phyloP scores from a whole-genome alignment of 2,797 vertebrate genomes.

The Falco cherrug region DNA sequence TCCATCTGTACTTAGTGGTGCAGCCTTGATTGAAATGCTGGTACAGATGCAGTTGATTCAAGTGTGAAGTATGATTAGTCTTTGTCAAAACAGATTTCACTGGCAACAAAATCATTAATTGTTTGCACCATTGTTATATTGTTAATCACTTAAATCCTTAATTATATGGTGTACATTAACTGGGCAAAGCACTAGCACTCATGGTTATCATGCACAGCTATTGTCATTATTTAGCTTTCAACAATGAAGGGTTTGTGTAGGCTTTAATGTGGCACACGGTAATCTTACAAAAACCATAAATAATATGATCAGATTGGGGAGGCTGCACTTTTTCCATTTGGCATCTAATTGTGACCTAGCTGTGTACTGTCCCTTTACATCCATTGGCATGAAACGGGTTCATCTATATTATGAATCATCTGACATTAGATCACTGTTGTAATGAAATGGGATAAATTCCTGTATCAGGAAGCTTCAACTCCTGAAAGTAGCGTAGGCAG shows the following conservation, averaged over 20 bases:
- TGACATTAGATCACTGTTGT: background rate
- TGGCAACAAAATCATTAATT: constrained; percentile 9
- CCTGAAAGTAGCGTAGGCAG: background rate
- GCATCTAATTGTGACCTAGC: background rate
- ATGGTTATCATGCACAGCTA: background rate
- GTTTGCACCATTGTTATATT: background rate
- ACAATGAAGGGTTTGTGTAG: background rate
- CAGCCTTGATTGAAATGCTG: background rate
- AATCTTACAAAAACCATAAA: background rate
- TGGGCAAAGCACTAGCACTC: background rate
- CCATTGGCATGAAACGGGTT: background rate
- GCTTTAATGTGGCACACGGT: background rate
- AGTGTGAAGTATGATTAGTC: background rate
- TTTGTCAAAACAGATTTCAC: constrained; percentile 37
- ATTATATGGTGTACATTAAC: constrained; percentile 4
- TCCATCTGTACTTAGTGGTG: background rate
- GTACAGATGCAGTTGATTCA: background rate
- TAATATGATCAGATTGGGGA: background rate
- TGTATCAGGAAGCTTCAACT: background rate
- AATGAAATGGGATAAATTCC: background rate
- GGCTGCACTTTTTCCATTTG: background rate
- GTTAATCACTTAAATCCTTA: constrained; percentile 25
- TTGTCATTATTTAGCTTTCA: constrained; percentile 1
- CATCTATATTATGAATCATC: background rate
- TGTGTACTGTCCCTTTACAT: background rate